phyloP scores from a whole-genome alignment of 2,888 invertebrate genomes.

The Drosophila pullipes region DNA sequence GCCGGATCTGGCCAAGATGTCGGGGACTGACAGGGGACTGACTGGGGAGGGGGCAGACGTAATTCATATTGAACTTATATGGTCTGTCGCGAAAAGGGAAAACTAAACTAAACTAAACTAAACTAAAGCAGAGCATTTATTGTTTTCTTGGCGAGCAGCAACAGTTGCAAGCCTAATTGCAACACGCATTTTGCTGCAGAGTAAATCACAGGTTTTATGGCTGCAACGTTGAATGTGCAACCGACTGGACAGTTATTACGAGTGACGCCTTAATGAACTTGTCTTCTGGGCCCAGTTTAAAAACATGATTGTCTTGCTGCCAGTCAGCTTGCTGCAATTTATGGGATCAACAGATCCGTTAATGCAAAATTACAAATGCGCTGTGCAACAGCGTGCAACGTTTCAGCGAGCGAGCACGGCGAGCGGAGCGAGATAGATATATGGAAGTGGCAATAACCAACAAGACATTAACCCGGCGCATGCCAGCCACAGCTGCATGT shows the following conservation, averaged over 20 bases:
- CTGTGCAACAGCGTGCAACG: slow-evolving; percentile 37
- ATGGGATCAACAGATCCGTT: slow-evolving; percentile 77
- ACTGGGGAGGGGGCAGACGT: not conserved
- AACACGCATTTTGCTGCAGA: slow-evolving; percentile 14
- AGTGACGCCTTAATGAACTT: slow-evolving; percentile 54
- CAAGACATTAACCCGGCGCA: slow-evolving; percentile 79
- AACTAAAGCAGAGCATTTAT: slow-evolving; percentile 13
- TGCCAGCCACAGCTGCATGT: slow-evolving; percentile 59
- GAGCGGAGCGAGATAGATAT: slow-evolving; percentile 19
- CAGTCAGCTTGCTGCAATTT: slow-evolving; percentile 54
- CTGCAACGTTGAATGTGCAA: slow-evolving; percentile 19
- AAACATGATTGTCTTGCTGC: not conserved
- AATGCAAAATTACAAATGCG: slow-evolving; percentile 79
- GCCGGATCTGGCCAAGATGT: slow-evolving; percentile 40
- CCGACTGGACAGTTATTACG: slow-evolving; percentile 49
- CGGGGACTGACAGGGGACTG: not conserved
- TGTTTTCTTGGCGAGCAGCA: slow-evolving; percentile 16
- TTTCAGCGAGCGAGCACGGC: not conserved
- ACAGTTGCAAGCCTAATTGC: slow-evolving; percentile 17
- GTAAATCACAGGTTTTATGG: slow-evolving; percentile 43
- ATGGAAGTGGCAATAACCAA: slow-evolving; percentile 78
- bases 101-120: not conserved
- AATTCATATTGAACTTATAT: slow-evolving; percentile 68
- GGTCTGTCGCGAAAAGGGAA: slow-evolving; percentile 26
- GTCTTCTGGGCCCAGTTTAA: slow-evolving; percentile 29